These are phyloP conservation scores for Larimichthys crocea DNA, from an alignment of 2,113 vertebrate species.

Conservation along the genomic window DNA sequence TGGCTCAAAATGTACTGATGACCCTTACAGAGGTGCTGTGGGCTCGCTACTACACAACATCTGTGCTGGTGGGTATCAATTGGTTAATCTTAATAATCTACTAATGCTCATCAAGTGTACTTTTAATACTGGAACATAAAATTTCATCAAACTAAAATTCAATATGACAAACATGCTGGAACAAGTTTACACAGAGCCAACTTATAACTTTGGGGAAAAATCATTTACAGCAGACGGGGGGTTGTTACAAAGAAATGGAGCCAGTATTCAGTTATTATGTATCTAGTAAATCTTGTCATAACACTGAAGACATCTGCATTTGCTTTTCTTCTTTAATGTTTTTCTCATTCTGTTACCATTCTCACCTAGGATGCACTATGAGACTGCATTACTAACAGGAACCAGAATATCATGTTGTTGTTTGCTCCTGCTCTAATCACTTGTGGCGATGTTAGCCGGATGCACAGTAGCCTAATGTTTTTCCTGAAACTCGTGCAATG, in stretches of 20 bases:
- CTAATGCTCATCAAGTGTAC: background rate
- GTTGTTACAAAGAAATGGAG: background rate
- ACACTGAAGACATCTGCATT: background rate
- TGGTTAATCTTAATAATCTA: background rate
- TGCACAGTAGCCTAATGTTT: conserved; percentile 18
- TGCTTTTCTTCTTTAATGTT: background rate
- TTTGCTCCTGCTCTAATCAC: background rate
- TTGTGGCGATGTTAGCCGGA: conserved; percentile 13
- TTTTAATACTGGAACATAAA: background rate
- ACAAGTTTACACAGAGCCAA: background rate
- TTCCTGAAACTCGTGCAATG: background rate
- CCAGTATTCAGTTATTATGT: too few relatives aligned
- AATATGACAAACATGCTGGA: background rate
- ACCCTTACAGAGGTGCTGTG: background rate
- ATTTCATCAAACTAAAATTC: background rate
- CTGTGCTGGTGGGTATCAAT: background rate
- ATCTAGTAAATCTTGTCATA: too few relatives aligned
- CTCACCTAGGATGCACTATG: background rate
- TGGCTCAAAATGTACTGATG: conserved; percentile 2
- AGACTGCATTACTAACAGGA: background rate
- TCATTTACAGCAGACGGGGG: background rate
- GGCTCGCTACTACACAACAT: background rate
- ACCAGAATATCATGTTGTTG: conserved; percentile 1
- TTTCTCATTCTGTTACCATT: conserved; percentile 5
- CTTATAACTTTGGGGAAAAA: background rate